These are phyloP conservation scores for Euplexia lucipara DNA, from an alignment of 2,888 invertebrate species.

Conservation along the genomic window DNA sequence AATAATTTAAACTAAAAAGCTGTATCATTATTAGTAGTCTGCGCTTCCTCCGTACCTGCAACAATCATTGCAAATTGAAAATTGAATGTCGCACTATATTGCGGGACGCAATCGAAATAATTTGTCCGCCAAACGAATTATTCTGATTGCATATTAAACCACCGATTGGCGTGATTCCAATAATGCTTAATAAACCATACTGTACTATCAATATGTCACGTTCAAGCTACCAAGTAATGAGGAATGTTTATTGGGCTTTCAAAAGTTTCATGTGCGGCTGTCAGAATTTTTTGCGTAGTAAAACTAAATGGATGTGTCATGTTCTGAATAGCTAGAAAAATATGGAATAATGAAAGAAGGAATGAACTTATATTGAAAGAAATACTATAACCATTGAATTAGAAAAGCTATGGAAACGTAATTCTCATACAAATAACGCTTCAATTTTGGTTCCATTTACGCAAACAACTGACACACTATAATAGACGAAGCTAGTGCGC, in stretches of 20 bases:
- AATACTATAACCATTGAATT: too few species aligned
- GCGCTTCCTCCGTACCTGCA: conserved; percentile 50
- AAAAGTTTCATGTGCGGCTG: conserved; percentile 19
- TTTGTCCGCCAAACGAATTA: conserved; percentile 67
- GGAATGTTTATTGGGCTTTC: conserved; percentile 40
- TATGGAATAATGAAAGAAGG: too few species aligned
- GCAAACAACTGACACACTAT: too few species aligned
- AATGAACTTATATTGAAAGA: too few species aligned
- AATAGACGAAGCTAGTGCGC: too few species aligned
- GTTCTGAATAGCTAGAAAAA: too few species aligned
- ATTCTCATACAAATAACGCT: too few species aligned
- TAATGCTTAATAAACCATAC: conserved; percentile 70
- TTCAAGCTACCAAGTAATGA: conserved; percentile 55
- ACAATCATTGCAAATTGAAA: conserved; percentile 62
- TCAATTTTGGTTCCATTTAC: too few species aligned
- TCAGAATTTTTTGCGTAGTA: not conserved
- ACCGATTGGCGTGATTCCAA: conserved; percentile 68
- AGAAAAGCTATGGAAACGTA: too few species aligned
- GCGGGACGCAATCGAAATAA: conserved; percentile 58
- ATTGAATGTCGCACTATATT: conserved; percentile 50
- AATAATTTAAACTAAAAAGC: conserved; percentile 42
- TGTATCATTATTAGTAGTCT: conserved; percentile 45
- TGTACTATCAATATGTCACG: conserved; percentile 66
- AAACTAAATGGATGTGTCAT: too few species aligned
- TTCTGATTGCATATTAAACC: conserved; percentile 72